Evolutionary conservation across 2,888 invertebrate genomes (phyloP).

Genomic region (Yponomeuta malinellus): DNA sequence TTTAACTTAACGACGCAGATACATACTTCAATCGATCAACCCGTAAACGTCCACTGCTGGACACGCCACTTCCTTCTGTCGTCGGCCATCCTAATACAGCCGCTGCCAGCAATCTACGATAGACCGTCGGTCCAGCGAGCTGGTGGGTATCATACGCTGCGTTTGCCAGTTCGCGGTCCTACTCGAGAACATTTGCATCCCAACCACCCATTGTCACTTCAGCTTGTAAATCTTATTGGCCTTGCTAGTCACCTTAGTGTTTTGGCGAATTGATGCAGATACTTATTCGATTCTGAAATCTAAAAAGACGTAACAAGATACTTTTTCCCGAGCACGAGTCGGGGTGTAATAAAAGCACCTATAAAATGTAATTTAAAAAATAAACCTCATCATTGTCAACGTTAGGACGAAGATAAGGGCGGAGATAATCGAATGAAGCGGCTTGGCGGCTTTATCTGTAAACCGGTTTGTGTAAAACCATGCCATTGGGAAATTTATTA

Average conservation of each 20-base stretch:
- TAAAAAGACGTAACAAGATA: neutral
- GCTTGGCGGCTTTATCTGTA: neutral
- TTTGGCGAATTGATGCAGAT: too few species aligned
- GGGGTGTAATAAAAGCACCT: neutral
- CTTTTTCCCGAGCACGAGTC: neutral
- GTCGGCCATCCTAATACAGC: too few species aligned
- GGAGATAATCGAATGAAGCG: neutral
- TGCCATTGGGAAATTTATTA: neutral
- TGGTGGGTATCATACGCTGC: too few species aligned
- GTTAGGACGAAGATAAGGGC: neutral
- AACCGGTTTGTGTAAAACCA: neutral
- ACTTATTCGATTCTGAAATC: neutral
- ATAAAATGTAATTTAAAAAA: conserved; percentile 2
- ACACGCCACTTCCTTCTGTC: neutral
- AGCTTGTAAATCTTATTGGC: too few species aligned
- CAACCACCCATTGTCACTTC: too few species aligned
- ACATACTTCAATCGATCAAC: neutral
- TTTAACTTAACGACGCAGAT: neutral
- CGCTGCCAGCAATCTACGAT: too few species aligned
- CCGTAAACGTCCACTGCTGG: too few species aligned
- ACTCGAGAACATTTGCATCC: too few species aligned
- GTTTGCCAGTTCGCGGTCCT: too few species aligned
- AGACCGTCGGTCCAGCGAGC: neutral
- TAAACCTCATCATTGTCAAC: conserved; percentile 1
- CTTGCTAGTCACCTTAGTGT: too few species aligned